phyloP scores from a whole-genome alignment of 35 echinoderm and acorn worm species.

The Heliocidaris erythrogramma region DNA sequence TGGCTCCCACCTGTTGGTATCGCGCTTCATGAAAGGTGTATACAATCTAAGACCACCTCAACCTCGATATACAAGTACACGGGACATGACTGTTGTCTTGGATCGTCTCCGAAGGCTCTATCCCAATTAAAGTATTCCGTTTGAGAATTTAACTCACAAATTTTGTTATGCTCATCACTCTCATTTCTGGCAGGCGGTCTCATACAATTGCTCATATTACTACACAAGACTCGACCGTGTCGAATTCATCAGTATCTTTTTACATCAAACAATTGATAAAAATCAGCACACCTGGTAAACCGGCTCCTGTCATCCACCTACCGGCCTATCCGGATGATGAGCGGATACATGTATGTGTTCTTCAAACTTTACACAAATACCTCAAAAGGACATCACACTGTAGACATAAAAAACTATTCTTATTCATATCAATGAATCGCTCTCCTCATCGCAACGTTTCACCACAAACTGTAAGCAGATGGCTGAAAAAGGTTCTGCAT shows the following conservation, averaged over 20 bases:
- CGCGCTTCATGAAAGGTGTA: too few relatives aligned
- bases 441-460: conserved; percentile 21
- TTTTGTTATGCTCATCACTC: background rate
- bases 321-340: background rate
- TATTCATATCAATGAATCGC: background rate
- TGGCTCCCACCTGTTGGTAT: too few relatives aligned
- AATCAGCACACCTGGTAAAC: background rate
- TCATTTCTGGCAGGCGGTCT: conserved; percentile 23
- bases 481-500: conserved; percentile 26
- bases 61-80: background rate
- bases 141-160: background rate
- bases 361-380: conserved; percentile 16
- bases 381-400: conserved; percentile 14
- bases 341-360: conserved; percentile 24
- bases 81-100: conserved; percentile 27
- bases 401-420: background rate
- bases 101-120: conserved; percentile 19
- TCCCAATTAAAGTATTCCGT: background rate
- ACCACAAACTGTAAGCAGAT: conserved; percentile 7
- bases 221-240: background rate
- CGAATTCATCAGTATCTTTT: background rate
- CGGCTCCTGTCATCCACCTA: background rate
- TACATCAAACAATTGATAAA: background rate
- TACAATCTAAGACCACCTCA: conserved; percentile 33
- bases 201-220: background rate